Evolutionary conservation across 2,113 vertebrate genomes (phyloP).

Genomic region (Tetrax tetrax): DNA sequence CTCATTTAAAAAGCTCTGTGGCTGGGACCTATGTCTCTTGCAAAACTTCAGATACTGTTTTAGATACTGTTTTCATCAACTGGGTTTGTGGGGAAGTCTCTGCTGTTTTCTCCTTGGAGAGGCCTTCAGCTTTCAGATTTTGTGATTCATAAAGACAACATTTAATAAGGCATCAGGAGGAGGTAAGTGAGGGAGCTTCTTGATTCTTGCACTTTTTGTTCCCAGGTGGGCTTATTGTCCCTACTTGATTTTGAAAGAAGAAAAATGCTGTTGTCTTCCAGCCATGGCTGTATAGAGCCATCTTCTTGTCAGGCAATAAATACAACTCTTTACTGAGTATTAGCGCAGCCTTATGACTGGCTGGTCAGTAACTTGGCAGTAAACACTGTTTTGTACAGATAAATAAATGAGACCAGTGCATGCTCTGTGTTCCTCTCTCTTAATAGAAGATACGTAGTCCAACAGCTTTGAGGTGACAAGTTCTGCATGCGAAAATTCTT

Average conservation of each 20-base stretch:
- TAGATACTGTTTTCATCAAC: not conserved
- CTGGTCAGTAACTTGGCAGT: not conserved
- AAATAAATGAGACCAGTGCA: not conserved
- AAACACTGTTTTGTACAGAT: not conserved
- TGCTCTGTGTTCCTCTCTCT: not conserved
- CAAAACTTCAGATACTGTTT: not conserved
- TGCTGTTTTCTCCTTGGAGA: not conserved
- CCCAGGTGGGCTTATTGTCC: not conserved
- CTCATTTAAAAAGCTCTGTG: not conserved
- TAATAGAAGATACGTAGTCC: not conserved
- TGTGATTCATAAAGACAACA: not conserved
- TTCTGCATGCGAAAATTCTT: not conserved
- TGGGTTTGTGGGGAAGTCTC: not conserved
- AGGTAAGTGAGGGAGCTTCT: not conserved
- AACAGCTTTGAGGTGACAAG: not conserved
- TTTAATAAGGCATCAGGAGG: not conserved
- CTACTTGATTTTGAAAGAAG: not conserved
- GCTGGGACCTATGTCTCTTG: not conserved
- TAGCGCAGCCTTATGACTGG: not conserved
- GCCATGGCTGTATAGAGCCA: not conserved
- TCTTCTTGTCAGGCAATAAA: constrained; percentile 40
- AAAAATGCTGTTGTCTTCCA: not conserved
- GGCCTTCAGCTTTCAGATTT: not conserved
- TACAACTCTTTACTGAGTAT: not conserved
- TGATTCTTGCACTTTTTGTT: not conserved